Base-by-base conservation (phyloP, 2,113 vertebrate species). In the Guaruba guarouba region DNA sequence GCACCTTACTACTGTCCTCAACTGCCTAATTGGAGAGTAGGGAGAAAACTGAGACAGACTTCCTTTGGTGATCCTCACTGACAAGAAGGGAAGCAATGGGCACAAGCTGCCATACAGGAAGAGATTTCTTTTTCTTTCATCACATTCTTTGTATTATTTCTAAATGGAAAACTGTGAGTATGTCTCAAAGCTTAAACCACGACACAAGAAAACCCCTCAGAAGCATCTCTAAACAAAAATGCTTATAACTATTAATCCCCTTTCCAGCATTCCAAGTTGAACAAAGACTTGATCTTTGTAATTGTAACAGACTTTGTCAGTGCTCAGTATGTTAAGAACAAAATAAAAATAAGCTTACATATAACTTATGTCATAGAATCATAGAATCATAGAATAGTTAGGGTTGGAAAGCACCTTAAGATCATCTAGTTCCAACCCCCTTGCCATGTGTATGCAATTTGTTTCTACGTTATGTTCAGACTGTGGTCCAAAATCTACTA, bases 251-350 rank as follows among this genome's bases (percentile, higher is more conserved):
- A 25, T 13, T 52, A 4, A 23, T 66, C 5, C 9, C 62, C 17
- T 63, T 82, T 6, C 24, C 15, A 54, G 24, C 17, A 10, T 55
- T 82, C 19, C 0, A 0, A 71, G 13, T 35, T 2, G 3, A 73
- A 61, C 2, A 74, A 69, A 12, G 5, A 57, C 13, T 68, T 83
- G 15, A 68, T 63, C 13, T 75, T 63, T 51, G 27, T 2, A 20
- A 41, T 6, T 57, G 33, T 54, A 77, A 37, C 17, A 43, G 10
- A 51, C 1, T 0, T 44, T 49, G 10, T 41, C 28, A 80, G 6
- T 41, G 4, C 8, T 89, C 6, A 20, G 4, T 61, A 28, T 27
- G 11, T 37, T 66, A 74, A 79, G 33, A 55, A 46, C 5, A 84
- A 90, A 67, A 61, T 41, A 31, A 86, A 68, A 52, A 18, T 2